These are phyloP conservation scores for Epizoanthus stellaris DNA, from an alignment of 92 coral and sea anemone species.

Conservation along the genomic window DNA sequence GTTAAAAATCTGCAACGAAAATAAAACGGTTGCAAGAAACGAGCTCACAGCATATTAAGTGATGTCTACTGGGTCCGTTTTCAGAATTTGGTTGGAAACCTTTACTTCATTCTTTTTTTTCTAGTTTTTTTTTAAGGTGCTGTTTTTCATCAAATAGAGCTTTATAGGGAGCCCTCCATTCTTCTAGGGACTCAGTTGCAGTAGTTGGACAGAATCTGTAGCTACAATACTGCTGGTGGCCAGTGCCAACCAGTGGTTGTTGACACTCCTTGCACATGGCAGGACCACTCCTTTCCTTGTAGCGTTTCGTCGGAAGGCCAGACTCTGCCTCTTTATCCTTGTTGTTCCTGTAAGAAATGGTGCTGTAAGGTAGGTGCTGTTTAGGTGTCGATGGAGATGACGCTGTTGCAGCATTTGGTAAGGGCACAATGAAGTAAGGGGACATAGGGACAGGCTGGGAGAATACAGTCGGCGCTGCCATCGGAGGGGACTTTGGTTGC, in stretches of 20 bases:
- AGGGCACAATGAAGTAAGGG: not conserved
- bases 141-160: too few species aligned
- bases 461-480: too few species aligned
- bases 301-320: not conserved
- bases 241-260: not conserved
- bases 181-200: not conserved
- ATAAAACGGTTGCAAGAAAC: too few species aligned
- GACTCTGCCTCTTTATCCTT: not conserved
- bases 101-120: too few species aligned
- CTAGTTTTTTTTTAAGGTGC: too few species aligned
- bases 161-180: not conserved
- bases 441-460: too few species aligned
- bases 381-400: not conserved
- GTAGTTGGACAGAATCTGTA: constrained; percentile 4
- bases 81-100: not conserved
- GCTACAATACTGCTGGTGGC: constrained; percentile 10
- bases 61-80: constrained; percentile 6
- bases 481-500: not conserved
- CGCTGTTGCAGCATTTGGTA: not conserved
- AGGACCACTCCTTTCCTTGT: constrained; percentile 6
- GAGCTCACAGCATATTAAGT: not conserved
- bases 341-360: not conserved
- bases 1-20: too few species aligned
- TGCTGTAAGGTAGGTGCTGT: not conserved
- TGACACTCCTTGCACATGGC: not conserved